Evolutionary conservation across 1,140 invertebrate genomes (phyloP).

Genomic region (Drosophila carrolli): DNA sequence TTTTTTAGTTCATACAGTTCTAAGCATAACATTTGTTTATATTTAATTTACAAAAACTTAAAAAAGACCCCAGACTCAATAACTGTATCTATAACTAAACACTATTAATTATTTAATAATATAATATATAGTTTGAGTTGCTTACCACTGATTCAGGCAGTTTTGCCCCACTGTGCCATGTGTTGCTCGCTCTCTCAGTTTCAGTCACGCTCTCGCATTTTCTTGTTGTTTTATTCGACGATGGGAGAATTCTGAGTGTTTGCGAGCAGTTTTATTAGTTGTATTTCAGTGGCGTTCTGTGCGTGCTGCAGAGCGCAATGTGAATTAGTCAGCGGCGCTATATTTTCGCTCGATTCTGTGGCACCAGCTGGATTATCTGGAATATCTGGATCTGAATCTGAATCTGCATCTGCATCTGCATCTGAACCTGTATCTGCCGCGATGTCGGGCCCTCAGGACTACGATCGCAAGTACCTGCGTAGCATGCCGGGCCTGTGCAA

Average conservation of each 20-base stretch:
- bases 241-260: conserved; percentile 45
- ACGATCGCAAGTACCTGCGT: conserved; percentile 67
- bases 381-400: neutral
- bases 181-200: conserved; percentile 18
- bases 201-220: conserved; percentile 3
- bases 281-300: conserved; percentile 47
- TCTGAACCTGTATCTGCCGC: neutral
- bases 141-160: too few species aligned
- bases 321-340: conserved; percentile 30
- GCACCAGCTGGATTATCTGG: conserved; percentile 6
- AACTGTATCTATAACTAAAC: too few species aligned
- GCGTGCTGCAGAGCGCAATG: conserved; percentile 47
- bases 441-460: conserved; percentile 58
- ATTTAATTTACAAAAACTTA: too few species aligned
- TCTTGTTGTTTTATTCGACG: conserved; percentile 17
- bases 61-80: too few species aligned
- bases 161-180: conserved; percentile 21
- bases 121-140: too few species aligned
- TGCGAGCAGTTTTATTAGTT: conserved; percentile 10
- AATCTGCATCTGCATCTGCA: neutral
- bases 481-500: conserved; percentile 63
- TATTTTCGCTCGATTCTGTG: neutral
- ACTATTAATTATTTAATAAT: too few species aligned
- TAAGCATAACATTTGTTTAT: too few species aligned
- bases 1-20: too few species aligned